phyloP scores from a whole-genome alignment of 2,113 vertebrate genomes.

The Psilopsiagon aurifrons region DNA sequence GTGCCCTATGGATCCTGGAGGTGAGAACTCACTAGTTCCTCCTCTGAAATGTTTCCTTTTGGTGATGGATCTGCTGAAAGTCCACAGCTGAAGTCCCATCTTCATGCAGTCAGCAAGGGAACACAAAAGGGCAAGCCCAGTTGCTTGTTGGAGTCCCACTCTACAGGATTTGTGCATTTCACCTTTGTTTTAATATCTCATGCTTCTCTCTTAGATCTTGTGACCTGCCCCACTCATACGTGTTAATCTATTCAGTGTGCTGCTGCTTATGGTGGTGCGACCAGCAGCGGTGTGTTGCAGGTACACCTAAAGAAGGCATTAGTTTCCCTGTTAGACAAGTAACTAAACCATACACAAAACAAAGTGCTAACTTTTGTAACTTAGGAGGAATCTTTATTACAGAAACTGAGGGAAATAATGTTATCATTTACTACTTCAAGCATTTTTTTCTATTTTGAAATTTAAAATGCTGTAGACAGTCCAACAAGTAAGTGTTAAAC shows the following conservation, averaged over 20 bases:
- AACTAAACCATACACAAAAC: not conserved
- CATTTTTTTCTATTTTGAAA: not conserved
- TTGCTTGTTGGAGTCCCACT: not conserved
- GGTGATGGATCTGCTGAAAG: not conserved
- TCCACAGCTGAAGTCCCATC: not conserved
- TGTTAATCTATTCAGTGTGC: not conserved
- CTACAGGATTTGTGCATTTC: not conserved
- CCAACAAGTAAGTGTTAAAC: slow-evolving; percentile 34
- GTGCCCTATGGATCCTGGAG: not conserved
- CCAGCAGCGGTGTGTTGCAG: not conserved
- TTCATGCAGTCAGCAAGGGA: not conserved
- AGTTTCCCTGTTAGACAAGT: not conserved
- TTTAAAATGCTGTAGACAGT: not conserved
- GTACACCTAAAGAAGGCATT: not conserved
- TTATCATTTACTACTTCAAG: not conserved
- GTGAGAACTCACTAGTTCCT: not conserved
- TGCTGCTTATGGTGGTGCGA: not conserved
- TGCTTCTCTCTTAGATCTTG: not conserved
- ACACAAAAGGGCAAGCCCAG: not conserved
- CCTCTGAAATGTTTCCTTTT: not conserved
- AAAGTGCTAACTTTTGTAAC: not conserved
- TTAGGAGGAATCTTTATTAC: not conserved
- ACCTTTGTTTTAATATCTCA: not conserved
- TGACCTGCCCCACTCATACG: accelerated
- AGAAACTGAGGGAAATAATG: not conserved